Evolutionary conservation across 2,797 vertebrate genomes (phyloP), one percentile per base, ranked within the genome.

Genomic region (Argya squamiceps): DNA sequence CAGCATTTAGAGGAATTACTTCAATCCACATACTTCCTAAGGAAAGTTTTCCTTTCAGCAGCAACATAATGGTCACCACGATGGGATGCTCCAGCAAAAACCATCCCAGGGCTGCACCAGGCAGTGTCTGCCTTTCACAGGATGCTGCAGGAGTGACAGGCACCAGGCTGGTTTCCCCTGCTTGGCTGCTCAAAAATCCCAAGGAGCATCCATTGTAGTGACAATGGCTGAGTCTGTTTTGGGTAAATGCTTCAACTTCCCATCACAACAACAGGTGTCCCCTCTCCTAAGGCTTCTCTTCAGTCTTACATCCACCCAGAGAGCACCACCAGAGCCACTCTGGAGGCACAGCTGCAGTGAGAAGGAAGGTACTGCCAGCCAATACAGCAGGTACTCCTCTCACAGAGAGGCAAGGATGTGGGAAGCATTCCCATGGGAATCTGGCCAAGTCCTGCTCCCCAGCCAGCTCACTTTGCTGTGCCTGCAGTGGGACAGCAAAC

Each of bases 251-350:
- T 69, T 56, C 64, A 43, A 30, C 41, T 84, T 81, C 36, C n/a
- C 37, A 59, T 15, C 17, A 2, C 46, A 71, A 4, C 24, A 50
- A 37, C 63, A 46, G 18, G n/a, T 67, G 55, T 70, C 15, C 65
- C 20, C 32, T 37, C 1, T 16, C 32, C 20, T 39, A 10, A 39
- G 50, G 46, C 62, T 89, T 63, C 41, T 83, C 32, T 46, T 81
- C 44, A 41, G 34, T 37, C 63, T 58, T 27, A 8, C 1, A 0
- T 9, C 14, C 58, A 21, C 0, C 0, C 27, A 29, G 50, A 46
- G 32, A 53, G 47, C 4, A 5, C 15, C 3, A 12, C 32, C 7
- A 1, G 63, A 27, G 22, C 34, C 4, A 2, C 21, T 18, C 30
- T 6, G 6, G 17, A 36, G 62, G n/a, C 12, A 18, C 24, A 68